Percentiles rank a stretch among this genome's conserved stretches.
Conservation (phyloP, 1,140 invertebrate species). For the Pseudomyrmex sp. region DNA sequence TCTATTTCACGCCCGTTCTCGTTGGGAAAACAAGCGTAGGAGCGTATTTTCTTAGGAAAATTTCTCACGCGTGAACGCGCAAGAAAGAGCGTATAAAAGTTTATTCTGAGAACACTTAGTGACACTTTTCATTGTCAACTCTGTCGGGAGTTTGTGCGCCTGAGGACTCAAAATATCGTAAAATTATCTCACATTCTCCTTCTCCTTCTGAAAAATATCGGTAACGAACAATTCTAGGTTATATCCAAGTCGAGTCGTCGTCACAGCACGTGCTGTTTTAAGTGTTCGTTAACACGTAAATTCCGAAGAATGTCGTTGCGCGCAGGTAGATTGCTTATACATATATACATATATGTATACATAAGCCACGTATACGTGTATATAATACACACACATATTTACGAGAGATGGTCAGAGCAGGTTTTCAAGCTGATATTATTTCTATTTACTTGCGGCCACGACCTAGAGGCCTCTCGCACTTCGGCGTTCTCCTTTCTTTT, state of each 20-base stretch:
- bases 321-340: slow-evolving; percentile 24
- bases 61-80: slow-evolving; percentile 23
- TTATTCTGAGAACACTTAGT: neutral
- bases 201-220: neutral
- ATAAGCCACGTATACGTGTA: neutral
- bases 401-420: slow-evolving; percentile 68
- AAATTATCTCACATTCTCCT: too few species aligned
- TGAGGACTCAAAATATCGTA: too few species aligned
- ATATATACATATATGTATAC: neutral
- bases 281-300: slow-evolving; percentile 42
- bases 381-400: neutral
- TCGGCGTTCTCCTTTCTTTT: slow-evolving; percentile 40
- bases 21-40: slow-evolving; percentile 30
- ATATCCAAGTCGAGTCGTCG: slow-evolving; percentile 2
- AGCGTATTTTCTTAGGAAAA: slow-evolving; percentile 12
- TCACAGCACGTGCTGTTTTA: slow-evolving; percentile 25
- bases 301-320: slow-evolving; percentile 32
- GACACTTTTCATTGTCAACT: neutral
- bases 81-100: neutral
- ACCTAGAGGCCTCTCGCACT: slow-evolving; percentile 63
- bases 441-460: slow-evolving; percentile 71
- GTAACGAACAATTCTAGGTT: neutral
- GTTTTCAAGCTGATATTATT: slow-evolving; percentile 74
- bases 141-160: too few species aligned
- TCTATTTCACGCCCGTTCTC: slow-evolving; percentile 33